Evolutionary conservation across 2,888 invertebrate genomes (phyloP), one percentile per base, ranked within the genome.

Genomic region (Pandemis corylana): DNA sequence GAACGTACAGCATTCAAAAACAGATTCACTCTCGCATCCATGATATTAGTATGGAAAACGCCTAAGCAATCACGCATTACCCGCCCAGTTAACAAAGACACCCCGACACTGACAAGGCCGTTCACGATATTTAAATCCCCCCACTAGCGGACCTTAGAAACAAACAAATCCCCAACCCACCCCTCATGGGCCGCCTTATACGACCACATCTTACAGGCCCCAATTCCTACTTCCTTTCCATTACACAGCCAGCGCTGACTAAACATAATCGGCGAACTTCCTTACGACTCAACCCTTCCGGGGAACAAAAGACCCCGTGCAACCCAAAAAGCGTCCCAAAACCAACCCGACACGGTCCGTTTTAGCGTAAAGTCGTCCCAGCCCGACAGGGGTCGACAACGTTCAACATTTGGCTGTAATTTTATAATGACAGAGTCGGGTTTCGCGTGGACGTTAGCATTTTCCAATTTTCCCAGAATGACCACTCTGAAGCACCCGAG

Each of bases 251-350:
- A 90, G 84, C 88, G 92, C 94, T 93, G 93, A 93, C 94, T 94
- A 92, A 93, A 94, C 94, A 94, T 94, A 94, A 94, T 94, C 94
- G 93, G 85, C 89, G 90, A 93, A 94, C 93, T 94, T 94, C 94
- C 94, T 94, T 94, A 94, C 94, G 94, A 92, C 91, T 93, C 85
- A 92, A 93, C 94, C 94, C 93, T 93, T 94, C 92, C 93, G 91
- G 89, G 84, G 82, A 89, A 89, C 90, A 86, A 78, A 56, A 4
- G 2, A 56, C 20, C 56, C 20, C 2, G 9, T 76, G 53, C 85
- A 83, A 77, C 78, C 83, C 69, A 92, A 85, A 85, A 82, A 77
- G 80, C 85, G 86, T 36, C 90, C 85, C 82, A 89, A 89, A 77
- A 65, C n/a, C 76, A 53, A 78, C 28, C 76, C 76, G 79, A 84